Base-by-base conservation (phyloP, 2,888 invertebrate genomes). In the Tanytarsus gracilentus region DNA sequence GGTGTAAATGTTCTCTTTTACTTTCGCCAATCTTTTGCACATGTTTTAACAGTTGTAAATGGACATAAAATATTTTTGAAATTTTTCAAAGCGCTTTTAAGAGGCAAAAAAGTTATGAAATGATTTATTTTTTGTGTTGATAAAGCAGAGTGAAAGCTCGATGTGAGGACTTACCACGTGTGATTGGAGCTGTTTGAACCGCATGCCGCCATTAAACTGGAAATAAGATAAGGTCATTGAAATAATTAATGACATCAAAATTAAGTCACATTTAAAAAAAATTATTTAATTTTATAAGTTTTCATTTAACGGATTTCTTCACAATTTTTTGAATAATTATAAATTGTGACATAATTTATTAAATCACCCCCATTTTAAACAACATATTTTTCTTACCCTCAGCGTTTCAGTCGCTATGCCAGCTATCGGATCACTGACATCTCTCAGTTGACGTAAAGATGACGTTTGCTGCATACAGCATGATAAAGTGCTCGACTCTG, bases 391-490 rank as follows among this genome's bases (percentile, higher is more conserved):
- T 23, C 26, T 97, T 76, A 96, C 92, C 69, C 95, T 81, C 67
- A 97, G 81, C 62, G 94, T 94, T 76, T 96, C 96, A 55, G 93
- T 93, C 21, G 95, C 96, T 69, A 97, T 96, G 71, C 92, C 92
- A 51, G 94, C 94, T 64, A 96, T 89, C 65, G 90, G 89, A 71
- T 91, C 91, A 63, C 83, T 82, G 49, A 85, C 84, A 58, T 77
- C 77, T 66, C 88, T 80, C 61, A 92, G 78, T 72, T 92, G 91
- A 69, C 91, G 85, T 69, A 92, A 76, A 60, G 60, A 60, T 39
- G 92, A 92, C 70, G 89, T 87, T 76, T 89, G 90, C 44, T 73
- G 73, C 66, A 82, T 75, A 72, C 82, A 83, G 68, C 78, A 78
- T 18, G 64, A 55, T 14, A 65, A 59, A 75, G 77, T 77, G 75